Conservation (phyloP, 2,888 invertebrate species). For the Chamaedrilus cognettii region DNA sequence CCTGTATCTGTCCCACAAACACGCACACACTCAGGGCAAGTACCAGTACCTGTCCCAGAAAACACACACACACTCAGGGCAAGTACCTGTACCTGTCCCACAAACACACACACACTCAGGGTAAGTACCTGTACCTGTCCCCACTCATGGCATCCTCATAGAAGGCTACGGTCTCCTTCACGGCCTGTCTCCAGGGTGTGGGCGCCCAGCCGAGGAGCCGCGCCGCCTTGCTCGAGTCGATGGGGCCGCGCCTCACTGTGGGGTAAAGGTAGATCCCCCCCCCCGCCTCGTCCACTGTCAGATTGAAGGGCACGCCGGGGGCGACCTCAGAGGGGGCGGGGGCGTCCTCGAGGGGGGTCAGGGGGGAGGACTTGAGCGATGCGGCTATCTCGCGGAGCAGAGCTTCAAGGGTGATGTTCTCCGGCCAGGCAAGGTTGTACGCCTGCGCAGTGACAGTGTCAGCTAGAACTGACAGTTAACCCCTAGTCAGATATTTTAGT, state of each 20-base stretch:
- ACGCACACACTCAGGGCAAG: no score
- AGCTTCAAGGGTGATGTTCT: slow-evolving; percentile 51
- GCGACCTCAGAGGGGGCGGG: background rate
- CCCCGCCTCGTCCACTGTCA: slow-evolving; percentile 5
- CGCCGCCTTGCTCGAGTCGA: slow-evolving; percentile 56
- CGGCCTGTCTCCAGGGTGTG: slow-evolving; percentile 50
- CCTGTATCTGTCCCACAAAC: no score
- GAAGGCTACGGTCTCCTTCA: slow-evolving; percentile 55
- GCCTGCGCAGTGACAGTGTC: slow-evolving; percentile 45
- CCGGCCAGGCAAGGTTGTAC: slow-evolving; percentile 59
- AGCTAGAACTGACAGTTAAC: background rate
- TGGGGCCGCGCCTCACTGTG: slow-evolving; percentile 57
- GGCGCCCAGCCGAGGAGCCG: slow-evolving; percentile 54
- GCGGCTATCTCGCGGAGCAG: slow-evolving; percentile 48
- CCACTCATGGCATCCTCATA: slow-evolving; percentile 55
- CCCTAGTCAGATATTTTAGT: no score
- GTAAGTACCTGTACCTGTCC: no score
- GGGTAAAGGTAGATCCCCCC: slow-evolving; percentile 54
- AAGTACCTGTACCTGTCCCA: no score
- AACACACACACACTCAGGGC: no score
- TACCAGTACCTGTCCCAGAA: no score
- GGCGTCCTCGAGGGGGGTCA: background rate
- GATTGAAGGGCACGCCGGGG: background rate
- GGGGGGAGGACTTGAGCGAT: slow-evolving; percentile 21
- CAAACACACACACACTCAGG: no score